Evolutionary conservation across 1,140 invertebrate species (phyloP), one percentile per base, ranked within the genome.

Genomic region (Holcopasites calliopsidis): DNA sequence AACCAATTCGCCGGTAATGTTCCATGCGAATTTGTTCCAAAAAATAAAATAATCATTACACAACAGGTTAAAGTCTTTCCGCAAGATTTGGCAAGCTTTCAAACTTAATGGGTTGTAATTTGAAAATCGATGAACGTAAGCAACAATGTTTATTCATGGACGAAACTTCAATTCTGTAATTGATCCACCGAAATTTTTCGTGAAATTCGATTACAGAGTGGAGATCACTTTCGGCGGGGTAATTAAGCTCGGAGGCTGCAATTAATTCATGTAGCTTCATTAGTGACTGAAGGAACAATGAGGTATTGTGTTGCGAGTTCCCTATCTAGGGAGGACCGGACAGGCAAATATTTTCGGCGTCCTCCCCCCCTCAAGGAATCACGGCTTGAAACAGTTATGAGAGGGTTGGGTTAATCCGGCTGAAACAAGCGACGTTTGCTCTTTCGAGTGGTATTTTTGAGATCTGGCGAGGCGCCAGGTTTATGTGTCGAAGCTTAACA

Each of bases 361-460:
- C 28, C 11, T 4, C n/a, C 11, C 18, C 2, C 0, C 40, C 3
- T 11, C 28, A 57, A 74, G 40, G 16, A 74, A 40, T 64, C 50
- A 26, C 23, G 21, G 31, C 28, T 38, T 33, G 26, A 28, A 62
- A 50, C 58, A 33, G 6, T 72, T 52, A 57, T 31, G 49, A 54
- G 35, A 26, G 65, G 52, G 31, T n/a, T 7, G 6, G 50, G 6
- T 65, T 55, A 74, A 57, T 74, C 16, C 71, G 54, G 38, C 35
- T 26, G 13, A 60, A 69, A 72, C 33, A 54, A 57, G 33, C 42
- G 44, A 3, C 18, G 13, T 8, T 23, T 7, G 21, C 26, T n/a
- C 21, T 40, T 16, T 50, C 44, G 70, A 50, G 68, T n/a, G n/a
- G 68, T 31, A 71, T 71, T 76, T 71, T 71, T 76, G 62, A 71